Base-by-base conservation (phyloP, 1,140 invertebrate species). In the Pomacea maculata region DNA sequence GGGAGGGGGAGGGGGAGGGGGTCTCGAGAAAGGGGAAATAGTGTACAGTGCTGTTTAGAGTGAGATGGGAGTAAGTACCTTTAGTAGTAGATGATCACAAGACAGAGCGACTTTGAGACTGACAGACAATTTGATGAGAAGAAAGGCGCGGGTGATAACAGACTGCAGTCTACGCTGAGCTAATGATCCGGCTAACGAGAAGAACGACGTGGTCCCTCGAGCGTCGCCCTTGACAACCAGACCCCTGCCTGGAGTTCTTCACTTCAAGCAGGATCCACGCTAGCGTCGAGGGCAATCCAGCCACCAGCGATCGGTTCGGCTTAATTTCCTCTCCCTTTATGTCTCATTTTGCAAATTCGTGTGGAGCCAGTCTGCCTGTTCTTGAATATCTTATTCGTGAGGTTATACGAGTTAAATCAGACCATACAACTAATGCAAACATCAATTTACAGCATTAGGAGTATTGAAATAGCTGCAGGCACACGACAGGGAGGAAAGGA, bases 191-290 rank as follows among this genome's bases (percentile, higher is more conserved):
- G 12, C 67, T 70, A 70, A 70, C 67, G 67, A 70, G 67, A 34
- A 70, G 67, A 70, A 34, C 67, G 67, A 70, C 29, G 67, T 34
- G n/a, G 12, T 70, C 67, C 67, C 67, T 34, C 67, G 67, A 70
- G 67, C 67, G 67, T 34, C 67, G 21, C 67, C 67, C 67, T n/a
- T 70, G 67, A 70, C 67, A 70, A 70, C 67, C 67, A 70, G 67
- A 70, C 29, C 67, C 67, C 67, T 34, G n/a, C 29, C 67, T 34
- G 21, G 67, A 61, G 57, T 61, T 61, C 57, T 17, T 61, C 57
- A 61, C 57, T 14, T 14, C 1, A 61, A 61, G 8, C 57, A 61
- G 57, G 57, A 17, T 61, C 57, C 57, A 17, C 57, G 57, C 11
- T 61, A 17, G 57, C 57, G 57, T 61, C 4, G 57, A 17, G 15